Evolutionary conservation across 2,797 vertebrate genomes (phyloP).

Genomic region (Pteropus rufus): DNA sequence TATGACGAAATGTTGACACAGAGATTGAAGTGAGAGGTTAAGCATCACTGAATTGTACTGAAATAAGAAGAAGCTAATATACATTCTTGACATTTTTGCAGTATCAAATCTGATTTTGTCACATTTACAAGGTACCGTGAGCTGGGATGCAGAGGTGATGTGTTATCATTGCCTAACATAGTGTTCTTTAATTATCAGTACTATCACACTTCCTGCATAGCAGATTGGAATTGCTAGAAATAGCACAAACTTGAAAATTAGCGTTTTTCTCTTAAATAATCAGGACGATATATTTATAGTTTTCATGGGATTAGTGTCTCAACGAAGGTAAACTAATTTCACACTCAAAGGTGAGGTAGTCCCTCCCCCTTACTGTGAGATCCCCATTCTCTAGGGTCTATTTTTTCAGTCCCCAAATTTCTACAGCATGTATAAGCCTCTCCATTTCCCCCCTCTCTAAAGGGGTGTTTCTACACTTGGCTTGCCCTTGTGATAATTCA

Average conservation of each 20-base stretch:
- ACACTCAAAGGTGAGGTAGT: constrained; percentile 47
- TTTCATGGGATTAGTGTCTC: constrained; percentile 58
- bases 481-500: constrained; percentile 63
- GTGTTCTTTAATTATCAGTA: constrained; percentile 76
- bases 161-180: constrained; percentile 64
- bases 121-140: constrained; percentile 65
- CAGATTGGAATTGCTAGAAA: constrained; percentile 71
- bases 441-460: not conserved
- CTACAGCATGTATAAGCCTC: constrained; percentile 50
- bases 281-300: constrained; percentile 68
- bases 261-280: constrained; percentile 72
- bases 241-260: constrained; percentile 73
- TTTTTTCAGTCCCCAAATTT: constrained; percentile 50
- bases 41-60: constrained; percentile 66
- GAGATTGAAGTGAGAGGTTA: constrained; percentile 63
- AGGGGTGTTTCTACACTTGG: constrained; percentile 47
- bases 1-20: constrained; percentile 68
- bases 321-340: constrained; percentile 59
- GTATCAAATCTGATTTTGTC: constrained; percentile 69
- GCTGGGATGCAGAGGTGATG: constrained; percentile 61
- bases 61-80: constrained; percentile 59
- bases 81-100: constrained; percentile 67
- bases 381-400: not conserved
- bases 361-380: not conserved
- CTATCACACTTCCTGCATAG: constrained; percentile 65